These are phyloP conservation scores for Leptothorax acervorum DNA, from an alignment of 2,888 invertebrate genomes.

Conservation along the genomic window DNA sequence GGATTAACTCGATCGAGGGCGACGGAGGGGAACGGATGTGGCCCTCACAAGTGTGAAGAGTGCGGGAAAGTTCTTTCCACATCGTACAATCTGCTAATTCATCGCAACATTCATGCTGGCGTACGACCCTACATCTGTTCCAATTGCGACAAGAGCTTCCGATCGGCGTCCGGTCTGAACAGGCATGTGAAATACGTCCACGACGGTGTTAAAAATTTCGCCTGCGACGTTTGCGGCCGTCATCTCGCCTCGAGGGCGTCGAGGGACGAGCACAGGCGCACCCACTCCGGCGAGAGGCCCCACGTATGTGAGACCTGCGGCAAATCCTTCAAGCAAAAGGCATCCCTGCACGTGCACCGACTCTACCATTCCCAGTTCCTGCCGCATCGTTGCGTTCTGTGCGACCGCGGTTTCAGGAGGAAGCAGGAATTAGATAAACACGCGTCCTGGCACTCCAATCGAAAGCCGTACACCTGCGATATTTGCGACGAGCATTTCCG, in stretches of 20 bases:
- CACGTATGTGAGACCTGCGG: constrained; percentile 85
- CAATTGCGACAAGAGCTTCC: constrained; percentile 81
- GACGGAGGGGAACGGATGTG: constrained; percentile 84
- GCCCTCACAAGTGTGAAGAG: constrained; percentile 87
- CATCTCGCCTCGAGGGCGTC: constrained; percentile 77
- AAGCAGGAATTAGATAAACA: constrained; percentile 86
- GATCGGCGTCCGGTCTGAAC: constrained; percentile 77
- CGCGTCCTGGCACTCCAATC: constrained; percentile 84
- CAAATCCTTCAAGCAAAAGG: constrained; percentile 85
- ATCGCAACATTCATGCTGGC: constrained; percentile 77
- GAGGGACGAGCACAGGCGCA: constrained; percentile 80
- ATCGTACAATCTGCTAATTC: constrained; percentile 85
- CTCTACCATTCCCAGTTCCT: constrained; percentile 69
- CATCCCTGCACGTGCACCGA: constrained; percentile 86
- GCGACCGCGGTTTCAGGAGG: constrained; percentile 85
- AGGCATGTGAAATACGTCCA: constrained; percentile 81
- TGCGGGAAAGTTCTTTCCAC: constrained; percentile 88
- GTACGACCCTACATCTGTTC: constrained; percentile 76
- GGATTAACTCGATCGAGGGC: constrained; percentile 61
- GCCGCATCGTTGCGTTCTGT: constrained; percentile 74
- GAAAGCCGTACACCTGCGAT: constrained; percentile 85
- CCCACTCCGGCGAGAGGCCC: constrained; percentile 80
- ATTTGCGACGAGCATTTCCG: constrained; percentile 86
- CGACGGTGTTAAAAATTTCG: constrained; percentile 75
- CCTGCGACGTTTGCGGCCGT: constrained; percentile 80